Base-by-base conservation (phyloP, 2,888 invertebrate species). In the Corythucha ciliata region DNA sequence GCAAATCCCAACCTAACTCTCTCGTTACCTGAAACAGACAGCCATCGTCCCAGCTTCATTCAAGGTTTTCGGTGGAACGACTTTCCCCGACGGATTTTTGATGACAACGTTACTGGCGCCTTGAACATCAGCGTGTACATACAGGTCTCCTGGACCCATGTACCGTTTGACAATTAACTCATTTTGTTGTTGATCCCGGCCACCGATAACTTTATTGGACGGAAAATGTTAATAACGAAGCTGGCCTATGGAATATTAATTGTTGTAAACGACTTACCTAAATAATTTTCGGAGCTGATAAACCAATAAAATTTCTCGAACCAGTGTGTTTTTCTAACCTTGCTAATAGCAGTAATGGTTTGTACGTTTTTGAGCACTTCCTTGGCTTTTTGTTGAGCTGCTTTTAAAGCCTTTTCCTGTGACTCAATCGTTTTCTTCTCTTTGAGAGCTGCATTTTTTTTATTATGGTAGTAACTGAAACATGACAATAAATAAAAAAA, bases 281-380 rank as follows among this genome's bases (percentile, higher is more conserved):
- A 69, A 69, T 82, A 89, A 67, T 96, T 96, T 70, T 99, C 98
- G 0, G 91, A 88, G 26, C 90, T 91, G 58, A 99, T 87, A 67
- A 97, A 98, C 97, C 97, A 98, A 67, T 81, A 86, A 71, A 98
- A 98, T 70, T 98, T 98, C 72, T 99, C 98, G 74, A 99, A 98
- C 98, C 98, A 98, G 70, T 86, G 92, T 0, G 86, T 83, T 71
- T 93, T 93, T 39, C 97, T 74, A 2, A 89, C 87, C 69, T 96
- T 96, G 60, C 85, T 88, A 59, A 98, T 96, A 62, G 79, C 88
- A 48, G 90, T 88, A 61, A 90, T 89, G 0, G 86, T 82, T 64
- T 90, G 83, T 0, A 88, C 91, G 64, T 96, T 93, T 66, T 94
- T 94, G 22, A 97, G 70, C 0, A 89, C 83, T 70, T 92, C 87